phyloP scores from a whole-genome alignment of 1,140 invertebrate species.

The Bilobella aurantiaca region DNA sequence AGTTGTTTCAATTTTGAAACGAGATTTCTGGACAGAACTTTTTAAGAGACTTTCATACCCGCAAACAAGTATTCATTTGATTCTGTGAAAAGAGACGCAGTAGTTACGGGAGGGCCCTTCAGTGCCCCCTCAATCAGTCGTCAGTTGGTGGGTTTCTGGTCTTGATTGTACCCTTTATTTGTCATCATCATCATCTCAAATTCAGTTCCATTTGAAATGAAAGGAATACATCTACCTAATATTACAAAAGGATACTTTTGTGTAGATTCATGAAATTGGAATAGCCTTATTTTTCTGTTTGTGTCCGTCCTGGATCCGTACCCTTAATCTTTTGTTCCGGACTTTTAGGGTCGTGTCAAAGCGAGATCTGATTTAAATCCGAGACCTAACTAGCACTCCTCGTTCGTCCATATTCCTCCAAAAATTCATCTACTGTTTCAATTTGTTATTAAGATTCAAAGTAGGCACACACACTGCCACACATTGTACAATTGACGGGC shows the following conservation, averaged over 20 bases:
- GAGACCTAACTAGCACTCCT: background rate
- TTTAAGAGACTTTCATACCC: no score
- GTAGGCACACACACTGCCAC: background rate
- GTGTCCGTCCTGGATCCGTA: slow-evolving; percentile 13
- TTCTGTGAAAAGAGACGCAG: background rate
- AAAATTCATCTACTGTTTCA: slow-evolving; percentile 11
- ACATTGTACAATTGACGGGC: background rate
- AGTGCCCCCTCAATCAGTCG: background rate
- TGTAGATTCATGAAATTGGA: slow-evolving; percentile 31
- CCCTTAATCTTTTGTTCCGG: slow-evolving; percentile 31
- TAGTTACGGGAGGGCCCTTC: background rate
- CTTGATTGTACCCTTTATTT: background rate
- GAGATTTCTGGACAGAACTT: no score
- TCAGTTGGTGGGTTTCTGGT: background rate
- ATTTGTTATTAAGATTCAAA: slow-evolving; percentile 2
- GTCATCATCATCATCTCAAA: slow-evolving; percentile 1
- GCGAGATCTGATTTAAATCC: slow-evolving; percentile 26
- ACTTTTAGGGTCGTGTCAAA: slow-evolving; percentile 4
- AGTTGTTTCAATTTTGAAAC: no score
- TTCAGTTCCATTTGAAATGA: background rate
- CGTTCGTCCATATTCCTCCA: no score
- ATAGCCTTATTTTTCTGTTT: slow-evolving; percentile 28
- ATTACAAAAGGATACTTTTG: slow-evolving; percentile 1
- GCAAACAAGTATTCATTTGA: background rate
- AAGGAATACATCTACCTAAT: slow-evolving; percentile 6